A percentile compares a stretch with the other conserved stretches of the same genome.
Evolutionary conservation across 2,113 vertebrate genomes (phyloP).

Genomic region (Ctenodactylus gundi): DNA sequence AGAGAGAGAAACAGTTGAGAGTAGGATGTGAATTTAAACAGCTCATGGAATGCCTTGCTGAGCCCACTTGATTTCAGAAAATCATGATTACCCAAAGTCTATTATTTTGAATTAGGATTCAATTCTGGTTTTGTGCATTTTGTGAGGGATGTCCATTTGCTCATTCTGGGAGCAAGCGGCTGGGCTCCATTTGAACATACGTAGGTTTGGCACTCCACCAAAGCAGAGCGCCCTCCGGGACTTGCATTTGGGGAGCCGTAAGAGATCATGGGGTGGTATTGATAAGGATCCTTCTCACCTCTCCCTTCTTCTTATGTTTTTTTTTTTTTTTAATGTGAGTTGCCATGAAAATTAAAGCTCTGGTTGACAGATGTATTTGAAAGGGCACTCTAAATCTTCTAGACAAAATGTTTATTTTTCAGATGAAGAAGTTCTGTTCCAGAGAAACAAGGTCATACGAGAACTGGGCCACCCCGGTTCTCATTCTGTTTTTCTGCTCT

Average conservation of each 20-base stretch:
- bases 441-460: not conserved
- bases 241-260: not conserved
- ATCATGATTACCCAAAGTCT: too few relatives aligned
- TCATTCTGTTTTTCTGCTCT: not conserved
- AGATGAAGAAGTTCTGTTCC: not conserved
- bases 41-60: not conserved
- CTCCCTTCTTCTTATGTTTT: not conserved
- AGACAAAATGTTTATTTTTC: not conserved
- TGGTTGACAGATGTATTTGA: accelerated
- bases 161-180: not conserved
- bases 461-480: accelerated
- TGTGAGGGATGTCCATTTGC: accelerated
- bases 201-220: not conserved
- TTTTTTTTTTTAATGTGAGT: not conserved
- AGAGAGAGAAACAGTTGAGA: not conserved
- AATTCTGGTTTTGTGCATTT: too few relatives aligned
- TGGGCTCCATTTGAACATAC: not conserved
- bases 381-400: not conserved
- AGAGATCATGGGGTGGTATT: accelerated
- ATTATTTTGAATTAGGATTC: too few relatives aligned
- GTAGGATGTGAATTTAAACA: not conserved
- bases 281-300: not conserved
- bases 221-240: not conserved
- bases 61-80: not conserved
- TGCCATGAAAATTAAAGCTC: not conserved